Conservation (phyloP, 2,113 vertebrate genomes). For the Sinocyclocheilus anshuiensis region DNA sequence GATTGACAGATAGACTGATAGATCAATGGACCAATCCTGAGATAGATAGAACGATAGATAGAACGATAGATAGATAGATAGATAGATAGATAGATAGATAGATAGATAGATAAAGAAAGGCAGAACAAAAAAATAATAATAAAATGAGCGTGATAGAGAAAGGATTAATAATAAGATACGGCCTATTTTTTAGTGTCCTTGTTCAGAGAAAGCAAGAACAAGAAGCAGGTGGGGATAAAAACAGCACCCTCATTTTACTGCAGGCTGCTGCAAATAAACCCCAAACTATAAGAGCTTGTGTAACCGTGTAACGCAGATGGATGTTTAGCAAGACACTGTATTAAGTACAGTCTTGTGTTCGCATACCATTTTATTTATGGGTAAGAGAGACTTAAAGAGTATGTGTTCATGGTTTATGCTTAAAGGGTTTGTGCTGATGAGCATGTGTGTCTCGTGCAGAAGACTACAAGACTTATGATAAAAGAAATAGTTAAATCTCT, state of each 20-base stretch:
- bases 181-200: constrained; percentile 15
- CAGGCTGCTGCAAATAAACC: not conserved
- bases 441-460: not conserved
- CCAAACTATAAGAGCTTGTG: not conserved
- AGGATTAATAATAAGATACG: not conserved
- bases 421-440: not conserved
- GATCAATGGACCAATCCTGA: too few relatives aligned
- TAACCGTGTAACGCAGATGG: not conserved
- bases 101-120: not conserved
- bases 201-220: constrained; percentile 12
- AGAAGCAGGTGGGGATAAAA: constrained; percentile 19
- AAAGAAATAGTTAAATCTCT: constrained; percentile 46
- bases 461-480: constrained; percentile 36
- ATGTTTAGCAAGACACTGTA: constrained; percentile 3
- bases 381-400: not conserved
- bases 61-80: too few relatives aligned
- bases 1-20: too few relatives aligned
- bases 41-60: not conserved
- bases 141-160: not conserved
- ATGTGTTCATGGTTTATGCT: not conserved
- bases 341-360: not conserved
- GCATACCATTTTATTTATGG: not conserved
- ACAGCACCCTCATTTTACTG: constrained; percentile 26
- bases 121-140: not conserved
- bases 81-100: not conserved